phyloP scores from a whole-genome alignment of 1,140 invertebrate genomes.

The Myzus persicae region DNA sequence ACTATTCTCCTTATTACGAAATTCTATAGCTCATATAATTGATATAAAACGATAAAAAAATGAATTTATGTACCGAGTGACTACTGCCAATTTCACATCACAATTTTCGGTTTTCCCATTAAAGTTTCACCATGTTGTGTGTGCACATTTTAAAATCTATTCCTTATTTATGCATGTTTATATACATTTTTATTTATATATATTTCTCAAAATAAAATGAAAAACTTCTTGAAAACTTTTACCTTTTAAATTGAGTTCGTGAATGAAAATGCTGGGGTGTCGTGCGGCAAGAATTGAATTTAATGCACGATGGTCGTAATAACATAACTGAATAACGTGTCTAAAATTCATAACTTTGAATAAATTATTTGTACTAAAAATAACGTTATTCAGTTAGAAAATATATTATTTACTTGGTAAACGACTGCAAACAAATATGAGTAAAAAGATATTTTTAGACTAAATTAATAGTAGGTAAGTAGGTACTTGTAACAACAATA shows the following conservation, averaged over 20 bases:
- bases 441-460: not conserved
- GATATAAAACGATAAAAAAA: slow-evolving; percentile 6
- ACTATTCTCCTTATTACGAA: not conserved
- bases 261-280: not conserved
- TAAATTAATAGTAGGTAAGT: not conserved
- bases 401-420: not conserved
- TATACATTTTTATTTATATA: not conserved
- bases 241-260: slow-evolving; percentile 35
- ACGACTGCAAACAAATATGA: not conserved
- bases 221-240: slow-evolving; percentile 42
- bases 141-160: not conserved
- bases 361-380: not conserved
- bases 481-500: too few species aligned
- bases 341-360: not conserved
- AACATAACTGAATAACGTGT: slow-evolving; percentile 35
- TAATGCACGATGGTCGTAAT: not conserved
- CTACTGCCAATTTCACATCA: not conserved
- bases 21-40: not conserved
- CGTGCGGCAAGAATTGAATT: not conserved
- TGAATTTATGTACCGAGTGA: not conserved
- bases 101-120: not conserved
- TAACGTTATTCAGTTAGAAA: not conserved
- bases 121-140: not conserved
- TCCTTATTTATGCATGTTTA: not conserved
- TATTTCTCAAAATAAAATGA: not conserved